These are phyloP conservation scores for Bombyx mandarina DNA, from an alignment of 1,140 invertebrate genomes.

Conservation along the genomic window DNA sequence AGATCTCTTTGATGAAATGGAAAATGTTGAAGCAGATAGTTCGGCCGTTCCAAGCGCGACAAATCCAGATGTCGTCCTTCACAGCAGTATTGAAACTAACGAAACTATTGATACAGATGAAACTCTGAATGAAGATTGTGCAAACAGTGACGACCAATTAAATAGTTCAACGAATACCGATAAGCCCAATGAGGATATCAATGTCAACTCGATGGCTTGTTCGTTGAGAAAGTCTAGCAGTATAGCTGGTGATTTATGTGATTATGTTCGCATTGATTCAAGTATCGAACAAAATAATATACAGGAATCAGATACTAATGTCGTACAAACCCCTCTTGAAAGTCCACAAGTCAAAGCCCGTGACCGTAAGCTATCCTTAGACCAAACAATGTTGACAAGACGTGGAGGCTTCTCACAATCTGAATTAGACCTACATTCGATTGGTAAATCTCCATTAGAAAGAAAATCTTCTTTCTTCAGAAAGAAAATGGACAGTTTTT, in stretches of 20 bases:
- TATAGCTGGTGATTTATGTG: conserved; percentile 6
- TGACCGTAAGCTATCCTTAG: conserved; percentile 51
- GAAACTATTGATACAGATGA: conserved; percentile 8
- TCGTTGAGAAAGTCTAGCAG: conserved; percentile 10
- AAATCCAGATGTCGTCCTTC: conserved; percentile 29
- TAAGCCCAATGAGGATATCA: background rate
- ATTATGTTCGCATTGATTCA: background rate
- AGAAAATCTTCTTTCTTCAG: conserved; percentile 59
- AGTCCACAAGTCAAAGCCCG: conserved; percentile 14
- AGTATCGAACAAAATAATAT: too few species aligned
- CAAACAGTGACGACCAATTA: background rate
- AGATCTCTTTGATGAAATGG: conserved; percentile 28
- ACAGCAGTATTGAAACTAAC: conserved; percentile 12
- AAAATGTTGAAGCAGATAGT: conserved; percentile 10
- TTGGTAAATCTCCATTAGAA: conserved; percentile 53
- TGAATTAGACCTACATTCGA: conserved; percentile 49
- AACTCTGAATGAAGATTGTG: conserved; percentile 3
- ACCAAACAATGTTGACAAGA: conserved; percentile 42
- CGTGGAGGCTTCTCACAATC: conserved; percentile 50
- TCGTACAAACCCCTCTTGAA: conserved; percentile 9
- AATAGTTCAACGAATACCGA: background rate
- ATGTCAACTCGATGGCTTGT: background rate
- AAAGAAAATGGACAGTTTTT: conserved; percentile 59
- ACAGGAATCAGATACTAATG: conserved; percentile 5
- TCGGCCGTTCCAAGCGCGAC: conserved; percentile 24